Percentiles rank a stretch among this genome's conserved stretches.
These are phyloP conservation scores for Pristionchus exspectatus DNA, from an alignment of 2,888 invertebrate species.

Conservation along the genomic window DNA sequence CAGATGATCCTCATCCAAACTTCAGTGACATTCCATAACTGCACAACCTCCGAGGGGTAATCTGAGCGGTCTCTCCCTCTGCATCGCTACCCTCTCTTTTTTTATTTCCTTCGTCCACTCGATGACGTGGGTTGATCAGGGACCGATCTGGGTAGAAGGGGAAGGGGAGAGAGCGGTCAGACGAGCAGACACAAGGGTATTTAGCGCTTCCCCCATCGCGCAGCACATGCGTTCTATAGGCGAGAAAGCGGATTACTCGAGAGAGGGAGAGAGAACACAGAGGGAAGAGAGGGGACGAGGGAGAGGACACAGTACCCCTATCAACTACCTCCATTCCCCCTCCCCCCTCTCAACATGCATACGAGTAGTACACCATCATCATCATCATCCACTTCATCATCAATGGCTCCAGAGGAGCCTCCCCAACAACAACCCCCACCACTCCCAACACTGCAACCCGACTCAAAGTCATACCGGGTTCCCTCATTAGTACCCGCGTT, in stretches of 20 bases:
- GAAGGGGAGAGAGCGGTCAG: slow-evolving; percentile 11
- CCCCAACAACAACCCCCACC: background rate
- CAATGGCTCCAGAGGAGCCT: background rate
- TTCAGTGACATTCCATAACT: background rate
- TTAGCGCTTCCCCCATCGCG: slow-evolving; percentile 18
- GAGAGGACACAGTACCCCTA: background rate
- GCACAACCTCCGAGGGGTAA: background rate
- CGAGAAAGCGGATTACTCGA: slow-evolving; percentile 45
- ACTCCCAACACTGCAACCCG: background rate
- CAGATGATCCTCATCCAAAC: background rate
- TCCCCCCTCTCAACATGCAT: background rate
- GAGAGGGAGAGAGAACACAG: background rate
- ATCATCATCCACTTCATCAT: background rate
- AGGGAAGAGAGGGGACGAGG: background rate
- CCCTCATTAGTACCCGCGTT: slow-evolving; percentile 24
- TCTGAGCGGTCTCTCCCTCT: background rate
- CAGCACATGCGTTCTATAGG: slow-evolving; percentile 10
- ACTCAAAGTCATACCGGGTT: background rate
- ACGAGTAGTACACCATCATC: slow-evolving; percentile 8
- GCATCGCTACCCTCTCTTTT: background rate
- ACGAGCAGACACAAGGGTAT: slow-evolving; percentile 3
- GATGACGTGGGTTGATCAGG: slow-evolving; percentile 31
- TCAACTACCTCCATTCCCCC: too few relatives aligned
- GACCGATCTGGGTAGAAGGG: background rate
- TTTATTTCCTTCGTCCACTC: background rate